phyloP scores from a whole-genome alignment of 2,888 invertebrate species.

The Ptycholaimellus sp. region DNA sequence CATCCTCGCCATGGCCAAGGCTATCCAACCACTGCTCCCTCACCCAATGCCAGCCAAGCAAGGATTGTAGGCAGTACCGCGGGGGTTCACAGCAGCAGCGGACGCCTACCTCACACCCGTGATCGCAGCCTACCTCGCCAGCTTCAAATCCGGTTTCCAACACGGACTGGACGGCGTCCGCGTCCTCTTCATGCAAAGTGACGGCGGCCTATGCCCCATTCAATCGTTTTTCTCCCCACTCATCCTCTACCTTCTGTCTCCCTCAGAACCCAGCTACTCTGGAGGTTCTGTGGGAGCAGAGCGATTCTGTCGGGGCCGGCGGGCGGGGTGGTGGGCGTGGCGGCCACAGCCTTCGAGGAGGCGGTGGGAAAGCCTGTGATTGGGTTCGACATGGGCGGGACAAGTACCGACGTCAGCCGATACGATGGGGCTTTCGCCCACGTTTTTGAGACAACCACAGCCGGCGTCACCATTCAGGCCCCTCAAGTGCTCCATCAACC shows the following conservation, averaged over 20 bases:
- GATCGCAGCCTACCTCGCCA: slow-evolving; percentile 51
- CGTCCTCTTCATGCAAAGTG: slow-evolving; percentile 90
- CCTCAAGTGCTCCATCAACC: slow-evolving; percentile 54
- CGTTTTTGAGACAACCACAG: slow-evolving; percentile 77
- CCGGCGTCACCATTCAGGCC: slow-evolving; percentile 81
- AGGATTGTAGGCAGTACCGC: slow-evolving; percentile 37
- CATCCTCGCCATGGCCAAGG: slow-evolving; percentile 74
- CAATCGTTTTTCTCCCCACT: slow-evolving; percentile 35
- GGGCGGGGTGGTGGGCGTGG: slow-evolving; percentile 80
- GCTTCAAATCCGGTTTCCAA: slow-evolving; percentile 65
- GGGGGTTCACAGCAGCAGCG: slow-evolving; percentile 73
- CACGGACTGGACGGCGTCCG: slow-evolving; percentile 40
- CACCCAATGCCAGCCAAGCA: not conserved
- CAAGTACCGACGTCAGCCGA: slow-evolving; percentile 43
- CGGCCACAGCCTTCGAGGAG: slow-evolving; percentile 43
- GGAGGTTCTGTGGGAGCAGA: slow-evolving; percentile 58
- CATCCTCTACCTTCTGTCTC: not conserved
- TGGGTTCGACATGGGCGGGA: slow-evolving; percentile 43
- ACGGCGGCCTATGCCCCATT: slow-evolving; percentile 83
- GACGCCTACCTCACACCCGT: slow-evolving; percentile 90
- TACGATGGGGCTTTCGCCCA: slow-evolving; percentile 71
- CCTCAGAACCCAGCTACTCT: slow-evolving; percentile 1
- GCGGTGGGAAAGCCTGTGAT: slow-evolving; percentile 48
- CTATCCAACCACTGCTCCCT: slow-evolving; percentile 42
- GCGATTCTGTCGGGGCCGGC: slow-evolving; percentile 89